These are phyloP conservation scores for Entomobrya proxima DNA, from an alignment of 2,888 invertebrate species.

Conservation along the genomic window DNA sequence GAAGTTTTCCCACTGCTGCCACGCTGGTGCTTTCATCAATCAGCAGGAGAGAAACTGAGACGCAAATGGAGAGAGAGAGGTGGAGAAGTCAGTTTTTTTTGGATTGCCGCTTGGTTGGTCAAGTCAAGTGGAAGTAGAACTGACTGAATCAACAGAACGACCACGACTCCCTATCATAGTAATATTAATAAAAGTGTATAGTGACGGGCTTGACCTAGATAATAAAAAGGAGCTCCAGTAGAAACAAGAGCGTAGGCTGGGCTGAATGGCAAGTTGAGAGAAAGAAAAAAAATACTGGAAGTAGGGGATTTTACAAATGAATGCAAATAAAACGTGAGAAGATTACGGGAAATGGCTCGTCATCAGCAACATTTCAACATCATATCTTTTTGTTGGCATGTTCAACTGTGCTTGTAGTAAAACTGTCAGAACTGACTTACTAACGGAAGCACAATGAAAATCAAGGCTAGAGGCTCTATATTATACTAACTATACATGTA, in stretches of 20 bases:
- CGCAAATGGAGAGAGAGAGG: no score
- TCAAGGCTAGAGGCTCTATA: no score
- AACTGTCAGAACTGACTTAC: no score
- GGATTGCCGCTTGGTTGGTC: not conserved
- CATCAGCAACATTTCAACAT: not conserved
- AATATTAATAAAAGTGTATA: not conserved
- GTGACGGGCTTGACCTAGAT: not conserved
- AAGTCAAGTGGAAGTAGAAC: not conserved
- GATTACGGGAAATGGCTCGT: slow-evolving; percentile 1
- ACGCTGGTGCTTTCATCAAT: not conserved
- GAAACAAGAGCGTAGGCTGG: not conserved
- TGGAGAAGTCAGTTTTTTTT: no score
- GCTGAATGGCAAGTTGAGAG: not conserved
- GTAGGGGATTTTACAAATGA: slow-evolving; percentile 16
- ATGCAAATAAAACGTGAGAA: slow-evolving; percentile 37
- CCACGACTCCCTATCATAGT: not conserved
- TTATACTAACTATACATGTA: no score
- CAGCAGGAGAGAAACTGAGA: not conserved
- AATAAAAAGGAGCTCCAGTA: not conserved
- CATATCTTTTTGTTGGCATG: no score
- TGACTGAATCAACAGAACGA: not conserved
- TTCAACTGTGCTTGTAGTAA: no score
- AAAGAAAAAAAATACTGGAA: not conserved
- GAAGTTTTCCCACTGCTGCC: not conserved
- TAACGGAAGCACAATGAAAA: no score